These are phyloP conservation scores for Leptestheria dahalacensis DNA, from an alignment of 1,140 invertebrate species.

Conservation along the genomic window DNA sequence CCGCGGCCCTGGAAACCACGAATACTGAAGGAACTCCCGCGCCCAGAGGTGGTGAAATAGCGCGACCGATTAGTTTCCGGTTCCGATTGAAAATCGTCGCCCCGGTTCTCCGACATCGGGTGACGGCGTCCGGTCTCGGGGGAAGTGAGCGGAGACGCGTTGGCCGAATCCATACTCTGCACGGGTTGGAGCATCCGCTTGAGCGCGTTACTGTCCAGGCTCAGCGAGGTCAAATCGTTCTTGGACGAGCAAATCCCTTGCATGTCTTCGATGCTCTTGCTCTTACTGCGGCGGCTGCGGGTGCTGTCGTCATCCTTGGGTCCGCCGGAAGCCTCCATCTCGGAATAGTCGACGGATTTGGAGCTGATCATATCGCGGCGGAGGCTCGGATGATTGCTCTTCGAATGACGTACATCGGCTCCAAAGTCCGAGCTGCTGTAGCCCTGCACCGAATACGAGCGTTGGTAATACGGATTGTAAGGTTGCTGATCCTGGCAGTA, in stretches of 20 bases:
- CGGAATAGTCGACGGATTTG: constrained; percentile 59
- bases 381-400: constrained; percentile 16
- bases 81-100: constrained; percentile 19
- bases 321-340: constrained; percentile 34
- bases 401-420: background rate
- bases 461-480: constrained; percentile 5
- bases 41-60: constrained; percentile 26
- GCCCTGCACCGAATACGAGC: constrained; percentile 8
- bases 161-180: constrained; percentile 52
- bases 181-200: constrained; percentile 88
- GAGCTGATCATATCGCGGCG: constrained; percentile 25
- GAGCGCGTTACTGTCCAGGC: constrained; percentile 62
- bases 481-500: background rate
- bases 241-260: constrained; percentile 19
- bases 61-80: constrained; percentile 17
- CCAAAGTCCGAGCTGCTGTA: constrained; percentile 1
- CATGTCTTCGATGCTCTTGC: constrained; percentile 54
- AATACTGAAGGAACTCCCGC: constrained; percentile 20
- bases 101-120: constrained; percentile 20
- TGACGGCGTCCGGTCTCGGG: constrained; percentile 68
- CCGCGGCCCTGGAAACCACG: constrained; percentile 5
- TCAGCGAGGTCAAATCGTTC: constrained; percentile 1
- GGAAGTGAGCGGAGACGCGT: constrained; percentile 44
- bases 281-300: constrained; percentile 51
- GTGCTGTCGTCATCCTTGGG: constrained; percentile 20